Evolutionary conservation across 2,113 vertebrate species (phyloP).

Genomic region (Cairina moschata): DNA sequence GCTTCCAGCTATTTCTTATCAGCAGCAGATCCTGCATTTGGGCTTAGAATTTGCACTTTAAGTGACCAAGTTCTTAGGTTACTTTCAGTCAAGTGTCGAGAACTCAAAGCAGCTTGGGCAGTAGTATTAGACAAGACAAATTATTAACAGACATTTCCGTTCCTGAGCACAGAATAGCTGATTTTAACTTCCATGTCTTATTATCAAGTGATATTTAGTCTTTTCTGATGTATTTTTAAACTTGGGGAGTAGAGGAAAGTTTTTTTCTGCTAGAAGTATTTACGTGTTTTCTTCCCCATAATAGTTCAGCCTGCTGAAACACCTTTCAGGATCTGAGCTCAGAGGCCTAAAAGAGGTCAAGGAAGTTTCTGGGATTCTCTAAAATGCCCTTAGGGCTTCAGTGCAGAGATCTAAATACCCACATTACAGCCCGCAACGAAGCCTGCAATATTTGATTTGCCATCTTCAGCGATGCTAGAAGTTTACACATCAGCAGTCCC

Average conservation of each 20-base stretch:
- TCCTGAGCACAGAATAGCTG: background rate
- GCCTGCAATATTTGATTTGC: background rate
- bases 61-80: conserved; percentile 33
- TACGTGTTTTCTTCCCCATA: background rate
- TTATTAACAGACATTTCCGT: background rate
- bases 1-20: conserved; percentile 23
- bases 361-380: background rate
- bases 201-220: background rate
- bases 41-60: background rate
- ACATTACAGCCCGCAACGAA: fast-evolving
- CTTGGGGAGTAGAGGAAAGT: background rate
- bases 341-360: background rate
- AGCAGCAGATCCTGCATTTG: background rate
- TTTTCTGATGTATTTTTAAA: background rate
- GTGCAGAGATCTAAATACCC: background rate
- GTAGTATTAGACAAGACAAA: background rate
- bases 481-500: background rate
- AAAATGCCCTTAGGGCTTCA: background rate
- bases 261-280: background rate
- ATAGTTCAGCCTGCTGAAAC: background rate
- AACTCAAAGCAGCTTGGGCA: background rate
- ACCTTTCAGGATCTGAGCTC: background rate
- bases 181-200: background rate
- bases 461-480: background rate
- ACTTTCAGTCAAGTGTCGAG: conserved; percentile 11